Evolutionary conservation across 2,888 invertebrate genomes (phyloP).

Genomic region (Willowsia nigromaculata): DNA sequence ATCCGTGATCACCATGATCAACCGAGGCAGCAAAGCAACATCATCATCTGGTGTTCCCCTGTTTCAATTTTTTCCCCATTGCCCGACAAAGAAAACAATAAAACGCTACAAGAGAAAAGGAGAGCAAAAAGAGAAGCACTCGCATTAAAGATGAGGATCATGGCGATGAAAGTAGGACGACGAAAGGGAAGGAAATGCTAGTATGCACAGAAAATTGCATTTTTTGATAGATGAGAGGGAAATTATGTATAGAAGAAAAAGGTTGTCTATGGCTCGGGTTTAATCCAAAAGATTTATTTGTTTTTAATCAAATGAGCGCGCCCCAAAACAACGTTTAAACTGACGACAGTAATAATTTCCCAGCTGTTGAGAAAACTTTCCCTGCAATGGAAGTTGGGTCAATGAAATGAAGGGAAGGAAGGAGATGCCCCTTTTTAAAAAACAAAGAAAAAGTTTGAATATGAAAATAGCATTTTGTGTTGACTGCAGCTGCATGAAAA

Average conservation of each 20-base stretch:
- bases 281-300: slow-evolving; percentile 36
- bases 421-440: neutral
- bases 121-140: neutral
- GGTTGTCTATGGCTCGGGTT: neutral
- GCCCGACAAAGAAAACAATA: slow-evolving; percentile 21
- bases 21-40: neutral
- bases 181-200: neutral
- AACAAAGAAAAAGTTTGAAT: neutral
- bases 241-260: too few relatives aligned
- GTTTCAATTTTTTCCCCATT: slow-evolving; percentile 32
- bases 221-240: neutral
- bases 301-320: slow-evolving; percentile 33
- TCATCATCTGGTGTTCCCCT: neutral
- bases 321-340: neutral
- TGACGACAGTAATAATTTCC: neutral
- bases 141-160: neutral
- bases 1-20: slow-evolving; percentile 10
- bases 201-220: neutral
- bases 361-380: neutral
- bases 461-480: neutral
- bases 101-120: neutral
- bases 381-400: neutral
- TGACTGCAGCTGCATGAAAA: neutral
- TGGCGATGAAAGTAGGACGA: neutral
- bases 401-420: neutral